Evolutionary conservation across 2,797 vertebrate species (phyloP), one percentile per base, ranked within the genome.

Genomic region (Odontamblyopus lacepedii): DNA sequence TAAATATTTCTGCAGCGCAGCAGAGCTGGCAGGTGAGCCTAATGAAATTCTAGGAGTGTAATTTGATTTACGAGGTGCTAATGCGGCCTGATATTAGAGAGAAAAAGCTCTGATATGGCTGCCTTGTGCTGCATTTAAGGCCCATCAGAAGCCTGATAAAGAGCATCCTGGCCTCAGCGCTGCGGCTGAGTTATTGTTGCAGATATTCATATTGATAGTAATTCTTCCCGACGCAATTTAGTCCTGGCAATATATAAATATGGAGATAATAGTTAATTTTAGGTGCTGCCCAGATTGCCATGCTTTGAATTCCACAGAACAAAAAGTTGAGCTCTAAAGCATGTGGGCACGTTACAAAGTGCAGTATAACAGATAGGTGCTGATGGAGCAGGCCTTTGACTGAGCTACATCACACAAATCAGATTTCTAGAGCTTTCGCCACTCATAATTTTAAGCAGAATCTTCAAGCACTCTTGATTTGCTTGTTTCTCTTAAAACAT

Each of bases 11-110:
- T 84, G 79, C 88, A 77, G 89, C 89, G 78, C 89, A 84, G 87
- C 89, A 81, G 85, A 70, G 78, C 87, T 92, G 91, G 90, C 93
- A 93, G 93, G 90, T 93, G 91, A 93, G 89, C 87, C 90, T 92
- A 94, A 93, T 94, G 92, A 93, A 94, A 92, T 91, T 91, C 92
- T 89, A 87, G 88, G 86, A 87, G 91, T 91, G 91, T 93, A 93
- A 93, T 93, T 91, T 94, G 92, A 94, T 94, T 94, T 94, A 93
- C 90, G 92, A 92, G 87, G 89, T 89, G 89, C 91, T 94, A 94
- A 94, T 93, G 92, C 87, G 80, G 89, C 82, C 89, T 91, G 91
- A 93, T 94, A 93, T 92, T 92, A 92, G 89, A 91, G 91, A 91
- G 91, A 92, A 91, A 92, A 89, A 87, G 88, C 88, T 80, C 80